A percentile compares a stretch with the other conserved stretches of the same genome.
These are phyloP conservation scores for Tinamus major DNA, from an alignment of 2,797 vertebrate species.

Conservation along the genomic window DNA sequence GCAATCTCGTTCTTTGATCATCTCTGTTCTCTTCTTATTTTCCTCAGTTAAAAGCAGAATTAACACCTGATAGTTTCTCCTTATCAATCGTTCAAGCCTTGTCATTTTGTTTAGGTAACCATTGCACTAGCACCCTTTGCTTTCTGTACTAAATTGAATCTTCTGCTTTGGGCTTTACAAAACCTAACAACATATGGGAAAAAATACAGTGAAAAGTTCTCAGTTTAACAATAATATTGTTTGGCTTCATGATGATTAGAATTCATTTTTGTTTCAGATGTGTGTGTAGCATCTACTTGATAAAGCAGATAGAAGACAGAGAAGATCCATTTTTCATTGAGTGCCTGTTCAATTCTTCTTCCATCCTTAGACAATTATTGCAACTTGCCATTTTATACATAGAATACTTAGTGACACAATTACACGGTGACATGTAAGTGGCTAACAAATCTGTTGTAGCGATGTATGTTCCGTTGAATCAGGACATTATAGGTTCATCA, in stretches of 20 bases:
- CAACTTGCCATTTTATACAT: background rate
- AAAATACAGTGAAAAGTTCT: background rate
- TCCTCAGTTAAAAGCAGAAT: background rate
- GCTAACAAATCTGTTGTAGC: background rate
- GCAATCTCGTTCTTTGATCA: background rate
- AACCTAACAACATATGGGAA: background rate
- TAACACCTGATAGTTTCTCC: background rate
- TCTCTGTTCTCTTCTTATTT: background rate
- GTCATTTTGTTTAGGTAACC: background rate
- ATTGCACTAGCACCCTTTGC: background rate
- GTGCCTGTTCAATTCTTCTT: background rate
- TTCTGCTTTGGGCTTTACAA: background rate
- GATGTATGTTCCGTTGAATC: background rate
- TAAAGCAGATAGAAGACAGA: background rate
- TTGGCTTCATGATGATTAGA: background rate
- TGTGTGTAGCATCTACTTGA: background rate
- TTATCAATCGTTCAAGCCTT: background rate
- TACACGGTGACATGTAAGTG: background rate
- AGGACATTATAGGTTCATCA: background rate
- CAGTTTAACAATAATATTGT: background rate
- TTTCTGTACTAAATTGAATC: background rate
- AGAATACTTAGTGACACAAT: background rate
- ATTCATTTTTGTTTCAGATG: background rate
- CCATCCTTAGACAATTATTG: background rate
- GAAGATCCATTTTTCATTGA: background rate